phyloP scores from a whole-genome alignment of 2,113 vertebrate species.

The Malurus elegans region DNA sequence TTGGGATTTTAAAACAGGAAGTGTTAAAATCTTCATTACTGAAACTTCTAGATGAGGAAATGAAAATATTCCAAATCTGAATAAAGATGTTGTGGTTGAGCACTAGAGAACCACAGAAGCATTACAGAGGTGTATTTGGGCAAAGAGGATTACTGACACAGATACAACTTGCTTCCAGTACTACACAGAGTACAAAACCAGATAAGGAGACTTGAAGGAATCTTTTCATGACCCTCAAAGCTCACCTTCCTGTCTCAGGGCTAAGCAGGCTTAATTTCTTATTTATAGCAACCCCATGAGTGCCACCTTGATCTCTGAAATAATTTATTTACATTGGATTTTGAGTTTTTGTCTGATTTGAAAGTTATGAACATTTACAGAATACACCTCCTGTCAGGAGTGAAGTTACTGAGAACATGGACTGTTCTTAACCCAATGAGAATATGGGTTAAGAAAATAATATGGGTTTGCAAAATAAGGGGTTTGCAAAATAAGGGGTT shows the following conservation, averaged over 20 bases:
- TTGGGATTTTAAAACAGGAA: neutral
- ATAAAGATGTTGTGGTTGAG: neutral
- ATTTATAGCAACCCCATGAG: neutral
- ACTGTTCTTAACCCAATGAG: neutral
- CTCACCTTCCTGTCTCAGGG: neutral
- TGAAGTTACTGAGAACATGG: neutral
- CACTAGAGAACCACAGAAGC: neutral
- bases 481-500: neutral
- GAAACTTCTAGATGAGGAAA: neutral
- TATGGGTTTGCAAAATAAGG: neutral
- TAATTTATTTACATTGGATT: neutral
- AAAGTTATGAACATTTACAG: neutral
- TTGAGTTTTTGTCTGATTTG: neutral
- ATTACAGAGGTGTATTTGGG: neutral
- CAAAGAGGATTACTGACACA: neutral
- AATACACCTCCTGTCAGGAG: accelerated
- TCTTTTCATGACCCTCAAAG: neutral
- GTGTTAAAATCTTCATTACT: neutral
- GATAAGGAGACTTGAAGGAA: neutral
- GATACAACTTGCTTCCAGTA: neutral
- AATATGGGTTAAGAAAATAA: no score
- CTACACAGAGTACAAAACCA: neutral
- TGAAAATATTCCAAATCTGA: neutral
- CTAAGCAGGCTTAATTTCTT: neutral
- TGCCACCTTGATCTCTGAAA: neutral